A percentile compares a stretch with the other conserved stretches of the same genome.
These are phyloP conservation scores for Hippasteria phrygiana DNA, from an alignment of 53 echinoderm and acorn worm species.

Conservation along the genomic window DNA sequence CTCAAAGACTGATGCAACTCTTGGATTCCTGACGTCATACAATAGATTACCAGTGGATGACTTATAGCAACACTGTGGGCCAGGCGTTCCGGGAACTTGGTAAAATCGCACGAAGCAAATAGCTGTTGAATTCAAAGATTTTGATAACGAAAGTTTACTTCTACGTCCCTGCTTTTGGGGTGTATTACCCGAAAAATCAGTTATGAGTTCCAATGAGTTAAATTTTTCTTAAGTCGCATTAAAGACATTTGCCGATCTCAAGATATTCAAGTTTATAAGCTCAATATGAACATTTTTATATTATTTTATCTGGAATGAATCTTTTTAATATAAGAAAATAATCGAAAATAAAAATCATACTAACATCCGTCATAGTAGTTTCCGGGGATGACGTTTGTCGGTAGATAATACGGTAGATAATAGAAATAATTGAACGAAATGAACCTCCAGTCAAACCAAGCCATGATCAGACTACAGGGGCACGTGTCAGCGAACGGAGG, in stretches of 20 bases:
- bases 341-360: not conserved
- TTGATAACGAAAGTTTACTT: too few species aligned
- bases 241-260: too few species aligned
- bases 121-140: not conserved
- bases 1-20: constrained; percentile 32
- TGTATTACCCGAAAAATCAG: too few species aligned
- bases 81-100: not conserved
- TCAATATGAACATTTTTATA: too few species aligned
- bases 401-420: not conserved
- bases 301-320: not conserved
- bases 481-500: constrained; percentile 72
- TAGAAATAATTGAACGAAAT: too few species aligned
- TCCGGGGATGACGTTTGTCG: not conserved
- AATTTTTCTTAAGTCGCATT: too few species aligned
- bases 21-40: not conserved
- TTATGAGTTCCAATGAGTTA: too few species aligned
- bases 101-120: constrained; percentile 1
- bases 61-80: constrained; percentile 29
- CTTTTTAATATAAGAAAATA: not conserved
- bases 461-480: constrained; percentile 60
- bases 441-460: not conserved
- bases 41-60: not conserved
- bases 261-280: too few species aligned
- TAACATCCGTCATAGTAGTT: not conserved
- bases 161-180: too few species aligned